Percentiles rank a stretch among this genome's conserved stretches.
phyloP scores from a whole-genome alignment of 2,888 invertebrate genomes.

The Drosophila anomelani region DNA sequence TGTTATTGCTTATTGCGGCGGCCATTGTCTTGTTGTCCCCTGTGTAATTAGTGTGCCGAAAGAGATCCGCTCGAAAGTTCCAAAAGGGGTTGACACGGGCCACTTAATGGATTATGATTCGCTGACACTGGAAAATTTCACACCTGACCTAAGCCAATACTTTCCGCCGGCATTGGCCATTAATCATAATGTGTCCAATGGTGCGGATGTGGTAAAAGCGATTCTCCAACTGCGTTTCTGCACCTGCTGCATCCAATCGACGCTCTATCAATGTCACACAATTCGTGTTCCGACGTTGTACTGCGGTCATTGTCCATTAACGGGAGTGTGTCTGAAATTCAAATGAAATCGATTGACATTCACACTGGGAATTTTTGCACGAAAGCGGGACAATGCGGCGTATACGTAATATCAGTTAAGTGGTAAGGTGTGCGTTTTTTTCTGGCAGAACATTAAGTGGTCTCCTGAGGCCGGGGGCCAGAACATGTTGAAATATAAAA shows the following conservation, averaged over 20 bases:
- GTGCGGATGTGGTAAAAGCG: slow-evolving; percentile 34
- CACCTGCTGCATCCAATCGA: slow-evolving; percentile 37
- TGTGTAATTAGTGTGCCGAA: slow-evolving; percentile 63
- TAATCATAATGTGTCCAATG: slow-evolving; percentile 59
- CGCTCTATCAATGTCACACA: slow-evolving; percentile 41
- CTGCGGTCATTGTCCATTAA: slow-evolving; percentile 32
- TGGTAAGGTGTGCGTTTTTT: not conserved
- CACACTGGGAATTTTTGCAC: not conserved
- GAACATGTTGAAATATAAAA: not conserved
- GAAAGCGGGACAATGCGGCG: slow-evolving; percentile 17
- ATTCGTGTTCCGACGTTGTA: slow-evolving; percentile 3
- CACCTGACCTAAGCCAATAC: slow-evolving; percentile 54
- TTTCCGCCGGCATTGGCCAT: slow-evolving; percentile 27
- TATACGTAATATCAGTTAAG: slow-evolving; percentile 16
- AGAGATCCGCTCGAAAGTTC: slow-evolving; percentile 55
- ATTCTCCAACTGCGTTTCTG: slow-evolving; percentile 8
- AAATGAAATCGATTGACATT: slow-evolving; percentile 37
- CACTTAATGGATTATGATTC: slow-evolving; percentile 65
- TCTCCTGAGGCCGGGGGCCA: not conserved
- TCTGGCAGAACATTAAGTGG: not conserved
- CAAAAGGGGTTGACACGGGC: slow-evolving; percentile 41
- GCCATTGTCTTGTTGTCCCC: slow-evolving; percentile 31
- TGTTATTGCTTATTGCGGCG: slow-evolving; percentile 22
- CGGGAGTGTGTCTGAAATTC: slow-evolving; percentile 32
- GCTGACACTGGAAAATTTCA: slow-evolving; percentile 44